A percentile compares a stretch with the other conserved stretches of the same genome.
phyloP scores from a whole-genome alignment of 2,888 invertebrate genomes.

The Tenthredo scrophulariae region DNA sequence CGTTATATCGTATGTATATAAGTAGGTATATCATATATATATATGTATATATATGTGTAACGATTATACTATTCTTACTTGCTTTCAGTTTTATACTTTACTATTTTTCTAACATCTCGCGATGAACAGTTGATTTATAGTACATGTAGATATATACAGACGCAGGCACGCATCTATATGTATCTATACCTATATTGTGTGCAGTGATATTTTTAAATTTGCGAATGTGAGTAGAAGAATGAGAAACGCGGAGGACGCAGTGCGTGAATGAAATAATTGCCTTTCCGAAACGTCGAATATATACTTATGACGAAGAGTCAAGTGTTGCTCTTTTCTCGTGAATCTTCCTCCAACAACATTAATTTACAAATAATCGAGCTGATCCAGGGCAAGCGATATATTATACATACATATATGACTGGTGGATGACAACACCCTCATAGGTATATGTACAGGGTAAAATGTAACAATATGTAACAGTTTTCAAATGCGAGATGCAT shows the following conservation, averaged over 20 bases:
- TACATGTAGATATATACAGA: background rate
- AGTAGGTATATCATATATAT: constrained; percentile 33
- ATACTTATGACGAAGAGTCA: background rate
- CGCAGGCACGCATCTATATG: background rate
- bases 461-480: background rate
- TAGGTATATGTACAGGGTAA: constrained; percentile 11
- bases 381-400: background rate
- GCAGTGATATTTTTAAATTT: constrained; percentile 7
- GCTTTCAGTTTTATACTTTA: constrained; percentile 45
- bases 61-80: constrained; percentile 17
- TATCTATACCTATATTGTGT: constrained; percentile 29
- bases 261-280: background rate
- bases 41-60: constrained; percentile 28
- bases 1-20: constrained; percentile 26
- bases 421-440: background rate
- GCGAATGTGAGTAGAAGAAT: background rate
- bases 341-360: background rate
- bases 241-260: background rate
- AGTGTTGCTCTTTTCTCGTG: background rate
- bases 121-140: constrained; percentile 14
- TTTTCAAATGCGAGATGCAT: constrained; percentile 3
- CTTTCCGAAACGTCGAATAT: background rate
- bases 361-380: background rate
- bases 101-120: constrained; percentile 43
- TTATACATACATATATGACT: constrained; percentile 20